A percentile compares a stretch with the other conserved stretches of the same genome.
phyloP scores from a whole-genome alignment of 2,888 invertebrate species.

The Caenorhabditis becei region DNA sequence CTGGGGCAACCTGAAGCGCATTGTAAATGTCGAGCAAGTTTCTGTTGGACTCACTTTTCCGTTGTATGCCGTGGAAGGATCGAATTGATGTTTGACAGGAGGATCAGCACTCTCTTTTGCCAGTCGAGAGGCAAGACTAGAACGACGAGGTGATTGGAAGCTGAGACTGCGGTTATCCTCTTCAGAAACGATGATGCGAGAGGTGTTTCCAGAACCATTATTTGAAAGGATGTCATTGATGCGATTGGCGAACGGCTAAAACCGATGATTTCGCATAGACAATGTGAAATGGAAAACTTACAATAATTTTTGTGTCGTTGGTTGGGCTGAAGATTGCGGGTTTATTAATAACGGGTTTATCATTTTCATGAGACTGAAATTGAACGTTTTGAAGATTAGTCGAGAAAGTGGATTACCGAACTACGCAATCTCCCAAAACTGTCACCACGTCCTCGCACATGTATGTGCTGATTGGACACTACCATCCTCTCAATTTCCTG shows the following conservation, averaged over 20 bases:
- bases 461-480: conserved; percentile 30
- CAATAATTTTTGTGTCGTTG: not conserved
- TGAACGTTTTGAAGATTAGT: not conserved
- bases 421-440: conserved; percentile 53
- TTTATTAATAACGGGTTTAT: not conserved
- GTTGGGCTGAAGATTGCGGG: not conserved
- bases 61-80: conserved; percentile 39
- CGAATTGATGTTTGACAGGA: conserved; percentile 30
- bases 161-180: conserved; percentile 3
- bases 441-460: conserved; percentile 44
- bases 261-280: not conserved
- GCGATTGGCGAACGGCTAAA: not conserved
- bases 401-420: not conserved
- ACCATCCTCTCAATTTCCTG: conserved; percentile 15
- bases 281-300: no score
- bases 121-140: not conserved
- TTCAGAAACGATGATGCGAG: conserved; percentile 1
- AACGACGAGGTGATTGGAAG: conserved; percentile 23
- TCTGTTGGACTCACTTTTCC: conserved; percentile 20
- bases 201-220: not conserved
- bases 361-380: conserved; percentile 11
- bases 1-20: conserved; percentile 24
- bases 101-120: not conserved
- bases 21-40: not conserved
- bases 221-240: not conserved